Percentiles rank a stretch among this genome's conserved stretches.
Evolutionary conservation across 2,888 invertebrate species (phyloP).

Genomic region (Ganaspis brasiliensis): DNA sequence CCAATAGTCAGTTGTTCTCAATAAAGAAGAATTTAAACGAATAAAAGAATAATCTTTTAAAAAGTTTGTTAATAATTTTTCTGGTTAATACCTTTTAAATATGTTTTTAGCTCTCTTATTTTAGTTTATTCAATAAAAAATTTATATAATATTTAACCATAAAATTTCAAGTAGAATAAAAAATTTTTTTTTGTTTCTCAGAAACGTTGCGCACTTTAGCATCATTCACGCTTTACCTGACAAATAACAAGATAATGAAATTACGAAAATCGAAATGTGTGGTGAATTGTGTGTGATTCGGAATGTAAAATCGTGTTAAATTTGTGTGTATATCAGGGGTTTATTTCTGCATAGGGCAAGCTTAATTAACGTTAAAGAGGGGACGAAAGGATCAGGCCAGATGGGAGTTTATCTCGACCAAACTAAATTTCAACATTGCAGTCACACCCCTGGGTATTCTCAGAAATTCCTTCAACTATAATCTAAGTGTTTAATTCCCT

Average conservation of each 20-base stretch:
- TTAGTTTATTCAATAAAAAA: too few relatives aligned
- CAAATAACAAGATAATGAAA: background rate
- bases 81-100: too few relatives aligned
- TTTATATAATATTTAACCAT: too few relatives aligned
- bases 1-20: too few relatives aligned
- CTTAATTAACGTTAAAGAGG: slow-evolving; percentile 57
- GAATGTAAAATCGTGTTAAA: slow-evolving; percentile 32
- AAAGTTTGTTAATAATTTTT: too few relatives aligned
- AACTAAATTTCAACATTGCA: slow-evolving; percentile 53
- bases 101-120: too few relatives aligned
- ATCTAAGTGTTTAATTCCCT: slow-evolving; percentile 43
- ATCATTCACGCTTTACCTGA: background rate
- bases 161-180: too few relatives aligned
- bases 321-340: slow-evolving; percentile 9
- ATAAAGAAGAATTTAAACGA: too few relatives aligned
- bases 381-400: slow-evolving; percentile 42
- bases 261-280: slow-evolving; percentile 2
- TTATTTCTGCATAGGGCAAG: slow-evolving; percentile 36
- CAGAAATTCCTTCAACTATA: slow-evolving; percentile 16
- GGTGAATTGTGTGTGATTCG: slow-evolving; percentile 14
- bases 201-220: too few relatives aligned
- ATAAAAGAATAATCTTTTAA: too few relatives aligned
- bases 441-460: slow-evolving; percentile 35
- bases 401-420: slow-evolving; percentile 54
- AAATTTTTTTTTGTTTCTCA: too few relatives aligned